phyloP scores from a whole-genome alignment of 2,888 invertebrate species.

The Baccha elongata region DNA sequence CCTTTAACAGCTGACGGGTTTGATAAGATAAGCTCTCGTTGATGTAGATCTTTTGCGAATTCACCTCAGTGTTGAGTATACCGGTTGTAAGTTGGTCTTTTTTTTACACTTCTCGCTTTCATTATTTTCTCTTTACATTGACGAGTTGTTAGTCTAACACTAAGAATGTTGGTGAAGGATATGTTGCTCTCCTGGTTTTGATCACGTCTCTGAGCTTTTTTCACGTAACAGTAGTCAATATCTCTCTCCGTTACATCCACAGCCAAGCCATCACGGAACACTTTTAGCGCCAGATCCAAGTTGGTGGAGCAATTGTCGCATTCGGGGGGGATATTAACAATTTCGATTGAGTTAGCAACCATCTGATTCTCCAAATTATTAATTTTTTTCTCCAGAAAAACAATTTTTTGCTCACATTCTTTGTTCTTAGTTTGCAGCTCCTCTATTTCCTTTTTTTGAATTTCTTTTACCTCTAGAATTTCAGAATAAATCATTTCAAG shows the following conservation, averaged over 20 bases:
- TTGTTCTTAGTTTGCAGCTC: not conserved
- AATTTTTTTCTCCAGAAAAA: constrained; percentile 17
- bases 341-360: constrained; percentile 18
- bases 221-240: constrained; percentile 26
- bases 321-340: constrained; percentile 8
- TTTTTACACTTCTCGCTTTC: constrained; percentile 13
- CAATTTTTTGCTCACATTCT: constrained; percentile 21
- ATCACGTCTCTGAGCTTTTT: constrained; percentile 23
- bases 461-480: constrained; percentile 8
- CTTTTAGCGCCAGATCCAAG: constrained; percentile 33
- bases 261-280: constrained; percentile 31
- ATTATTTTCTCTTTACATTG: constrained; percentile 38
- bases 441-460: constrained; percentile 1
- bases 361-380: constrained; percentile 14
- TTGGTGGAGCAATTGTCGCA: constrained; percentile 12
- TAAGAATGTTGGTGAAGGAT: constrained; percentile 10
- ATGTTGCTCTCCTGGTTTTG: constrained; percentile 5
- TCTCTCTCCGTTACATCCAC: constrained; percentile 37
- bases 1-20: constrained; percentile 34
- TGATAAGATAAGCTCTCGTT: constrained; percentile 13
- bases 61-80: constrained; percentile 19
- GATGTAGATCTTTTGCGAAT: constrained; percentile 22
- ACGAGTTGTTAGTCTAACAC: constrained; percentile 27
- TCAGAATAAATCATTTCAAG: constrained; percentile 5
- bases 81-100: constrained; percentile 17